Conservation (phyloP, 2,797 vertebrate genomes). For the Sebastes matsubarae region DNA sequence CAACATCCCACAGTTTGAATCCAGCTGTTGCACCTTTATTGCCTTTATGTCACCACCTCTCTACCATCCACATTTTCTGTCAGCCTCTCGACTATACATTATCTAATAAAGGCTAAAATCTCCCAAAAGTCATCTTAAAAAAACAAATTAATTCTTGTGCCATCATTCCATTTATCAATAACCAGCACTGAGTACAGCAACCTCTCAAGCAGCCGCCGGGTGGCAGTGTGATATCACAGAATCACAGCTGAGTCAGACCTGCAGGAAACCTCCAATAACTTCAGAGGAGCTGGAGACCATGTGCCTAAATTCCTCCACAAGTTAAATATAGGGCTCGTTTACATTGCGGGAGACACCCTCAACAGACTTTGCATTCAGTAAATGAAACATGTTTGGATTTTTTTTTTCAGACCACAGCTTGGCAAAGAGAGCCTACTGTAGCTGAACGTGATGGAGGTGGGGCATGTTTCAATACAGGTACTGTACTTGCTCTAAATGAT, state of each 20-base stretch:
- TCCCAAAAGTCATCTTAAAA: neutral
- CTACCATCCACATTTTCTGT: neutral
- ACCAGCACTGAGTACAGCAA: slow-evolving; percentile 20
- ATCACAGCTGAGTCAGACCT: slow-evolving; percentile 10
- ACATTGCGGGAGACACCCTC: slow-evolving; percentile 60
- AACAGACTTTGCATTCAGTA: slow-evolving; percentile 61
- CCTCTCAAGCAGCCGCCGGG: slow-evolving; percentile 57
- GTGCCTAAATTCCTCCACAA: slow-evolving; percentile 54
- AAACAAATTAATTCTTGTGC: no score
- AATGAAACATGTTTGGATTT: slow-evolving; percentile 31
- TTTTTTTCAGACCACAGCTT: slow-evolving; percentile 18
- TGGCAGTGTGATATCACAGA: slow-evolving; percentile 55
- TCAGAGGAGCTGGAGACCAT: slow-evolving; percentile 49
- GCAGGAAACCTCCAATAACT: slow-evolving; percentile 57
- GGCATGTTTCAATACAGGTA: slow-evolving; percentile 49
- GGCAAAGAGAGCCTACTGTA: neutral
- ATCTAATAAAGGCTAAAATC: neutral
- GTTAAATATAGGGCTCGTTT: slow-evolving; percentile 67
- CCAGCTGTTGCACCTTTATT: neutral
- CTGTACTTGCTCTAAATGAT: slow-evolving; percentile 43
- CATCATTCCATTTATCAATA: neutral
- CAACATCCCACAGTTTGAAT: neutral
- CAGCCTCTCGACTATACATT: neutral
- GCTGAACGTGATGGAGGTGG: slow-evolving; percentile 34
- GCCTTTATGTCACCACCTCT: neutral